These are phyloP conservation scores for Drosophila mercatorum DNA, from an alignment of 2,888 invertebrate species.

Conservation along the genomic window DNA sequence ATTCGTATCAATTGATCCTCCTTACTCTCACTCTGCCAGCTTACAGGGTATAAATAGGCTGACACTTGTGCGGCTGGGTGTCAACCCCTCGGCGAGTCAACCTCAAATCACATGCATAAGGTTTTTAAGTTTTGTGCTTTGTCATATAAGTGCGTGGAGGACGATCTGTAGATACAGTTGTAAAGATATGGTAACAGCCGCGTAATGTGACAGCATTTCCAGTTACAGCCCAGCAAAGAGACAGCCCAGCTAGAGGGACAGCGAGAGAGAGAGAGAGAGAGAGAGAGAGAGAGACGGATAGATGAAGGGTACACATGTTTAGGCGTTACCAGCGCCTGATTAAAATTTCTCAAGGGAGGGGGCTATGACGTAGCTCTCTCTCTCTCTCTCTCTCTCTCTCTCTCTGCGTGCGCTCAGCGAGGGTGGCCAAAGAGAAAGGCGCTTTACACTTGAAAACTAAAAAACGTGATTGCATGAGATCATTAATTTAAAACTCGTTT, in stretches of 20 bases:
- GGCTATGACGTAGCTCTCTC: slow-evolving; percentile 26
- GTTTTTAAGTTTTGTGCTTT: slow-evolving; percentile 79
- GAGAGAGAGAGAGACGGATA: slow-evolving; percentile 27
- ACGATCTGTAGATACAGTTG: slow-evolving; percentile 78
- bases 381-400: background rate
- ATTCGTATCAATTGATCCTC: background rate
- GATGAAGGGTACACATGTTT: slow-evolving; percentile 69
- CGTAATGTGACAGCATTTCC: slow-evolving; percentile 73
- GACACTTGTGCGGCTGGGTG: slow-evolving; percentile 49
- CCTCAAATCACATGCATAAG: slow-evolving; percentile 79
- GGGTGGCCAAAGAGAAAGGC: slow-evolving; percentile 14
- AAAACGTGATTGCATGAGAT: background rate
- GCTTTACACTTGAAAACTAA: too few relatives aligned
- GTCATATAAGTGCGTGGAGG: slow-evolving; percentile 76
- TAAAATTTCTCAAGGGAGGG: slow-evolving; percentile 27
- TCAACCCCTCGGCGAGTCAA: slow-evolving; percentile 22
- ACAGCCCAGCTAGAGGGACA: too few relatives aligned
- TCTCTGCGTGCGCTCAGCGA: slow-evolving; percentile 12
- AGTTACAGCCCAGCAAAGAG: slow-evolving; percentile 9
- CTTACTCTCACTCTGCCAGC: background rate
- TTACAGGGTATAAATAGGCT: slow-evolving; percentile 35
- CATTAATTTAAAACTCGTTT: background rate
- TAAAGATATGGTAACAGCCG: slow-evolving; percentile 78
- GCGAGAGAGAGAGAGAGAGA: background rate
- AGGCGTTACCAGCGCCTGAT: slow-evolving; percentile 60